These are phyloP conservation scores for Centruroides vittatus DNA, from an alignment of 1,140 invertebrate species.

Conservation along the genomic window DNA sequence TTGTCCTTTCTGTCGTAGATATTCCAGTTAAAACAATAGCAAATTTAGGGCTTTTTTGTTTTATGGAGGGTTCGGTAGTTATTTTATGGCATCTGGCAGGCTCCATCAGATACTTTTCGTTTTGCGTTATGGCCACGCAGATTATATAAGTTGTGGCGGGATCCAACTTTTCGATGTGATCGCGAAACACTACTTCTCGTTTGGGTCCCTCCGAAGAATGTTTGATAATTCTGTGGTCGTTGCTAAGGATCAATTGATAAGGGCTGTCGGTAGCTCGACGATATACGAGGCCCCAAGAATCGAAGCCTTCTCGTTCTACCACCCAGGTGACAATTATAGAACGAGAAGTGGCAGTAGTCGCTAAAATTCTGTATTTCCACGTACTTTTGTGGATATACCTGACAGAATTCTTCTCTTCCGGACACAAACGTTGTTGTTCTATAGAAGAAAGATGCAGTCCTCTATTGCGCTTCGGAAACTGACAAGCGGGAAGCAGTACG, in stretches of 20 bases:
- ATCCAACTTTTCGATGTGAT: not conserved
- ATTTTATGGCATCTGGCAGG: slow-evolving; percentile 3
- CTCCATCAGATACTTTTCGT: slow-evolving; percentile 2
- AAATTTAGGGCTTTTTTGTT: no score
- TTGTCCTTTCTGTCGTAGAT: no score
- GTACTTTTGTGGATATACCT: slow-evolving; percentile 5
- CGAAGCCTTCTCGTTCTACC: not conserved
- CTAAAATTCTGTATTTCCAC: not conserved
- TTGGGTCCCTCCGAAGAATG: not conserved
- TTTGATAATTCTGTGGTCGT: not conserved
- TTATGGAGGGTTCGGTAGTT: not conserved
- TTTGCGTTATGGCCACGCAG: slow-evolving; percentile 1
- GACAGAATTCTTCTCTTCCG: not conserved
- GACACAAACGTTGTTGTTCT: not conserved
- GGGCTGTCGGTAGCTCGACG: slow-evolving; percentile 4
- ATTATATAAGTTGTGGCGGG: slow-evolving; percentile 3
- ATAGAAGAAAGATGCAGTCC: slow-evolving; percentile 2
- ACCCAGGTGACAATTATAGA: not conserved
- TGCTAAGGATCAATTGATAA: slow-evolving; percentile 5
- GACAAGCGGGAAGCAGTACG: slow-evolving; percentile 6
- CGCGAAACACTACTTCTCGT: not conserved
- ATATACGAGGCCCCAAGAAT: slow-evolving; percentile 2
- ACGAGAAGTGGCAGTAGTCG: not conserved
- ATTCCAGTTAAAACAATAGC: no score
- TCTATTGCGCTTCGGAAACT: slow-evolving; percentile 2